A percentile compares a stretch with the other conserved stretches of the same genome.
These are phyloP conservation scores for Zaprionus taronus DNA, from an alignment of 1,140 invertebrate genomes.

Conservation along the genomic window DNA sequence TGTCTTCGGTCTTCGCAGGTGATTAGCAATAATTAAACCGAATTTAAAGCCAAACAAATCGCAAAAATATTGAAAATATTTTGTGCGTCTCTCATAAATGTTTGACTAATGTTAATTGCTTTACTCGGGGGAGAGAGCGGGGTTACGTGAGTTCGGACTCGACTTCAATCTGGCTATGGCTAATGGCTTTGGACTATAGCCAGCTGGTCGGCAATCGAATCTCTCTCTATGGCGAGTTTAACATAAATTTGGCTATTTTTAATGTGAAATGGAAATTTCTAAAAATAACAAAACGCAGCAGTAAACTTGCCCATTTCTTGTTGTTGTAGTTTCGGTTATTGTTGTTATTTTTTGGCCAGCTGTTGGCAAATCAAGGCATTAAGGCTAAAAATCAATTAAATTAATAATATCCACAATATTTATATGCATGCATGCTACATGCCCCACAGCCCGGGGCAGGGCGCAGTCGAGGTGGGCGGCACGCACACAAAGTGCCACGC, in stretches of 20 bases:
- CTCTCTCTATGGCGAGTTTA: constrained; percentile 7
- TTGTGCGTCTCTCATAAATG: constrained; percentile 22
- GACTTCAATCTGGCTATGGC: neutral
- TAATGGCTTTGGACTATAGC: neutral
- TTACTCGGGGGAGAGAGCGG: neutral
- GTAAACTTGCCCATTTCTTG: constrained; percentile 51
- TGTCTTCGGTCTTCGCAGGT: constrained; percentile 58
- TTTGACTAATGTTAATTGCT: constrained; percentile 41
- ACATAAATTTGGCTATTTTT: constrained; percentile 38
- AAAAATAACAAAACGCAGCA: constrained; percentile 63
- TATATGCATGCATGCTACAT: constrained; percentile 25
- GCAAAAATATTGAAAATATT: constrained; percentile 22
- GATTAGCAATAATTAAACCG: constrained; percentile 70
- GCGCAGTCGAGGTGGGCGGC: constrained; percentile 27
- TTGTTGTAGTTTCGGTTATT: neutral
- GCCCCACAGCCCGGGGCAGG: constrained; percentile 18
- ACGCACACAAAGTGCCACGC: constrained; percentile 45
- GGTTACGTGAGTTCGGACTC: constrained; percentile 22
- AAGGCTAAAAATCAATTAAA: constrained; percentile 73
- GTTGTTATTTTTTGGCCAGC: constrained; percentile 59
- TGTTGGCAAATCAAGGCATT: constrained; percentile 68
- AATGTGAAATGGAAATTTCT: constrained; percentile 52
- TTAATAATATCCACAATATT: constrained; percentile 73
- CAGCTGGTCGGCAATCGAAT: constrained; percentile 26
- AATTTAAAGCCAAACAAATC: constrained; percentile 57